A percentile compares a stretch with the other conserved stretches of the same genome.
These are phyloP conservation scores for Artibeus jamaicensis DNA, from an alignment of 2,797 vertebrate genomes.

Conservation along the genomic window DNA sequence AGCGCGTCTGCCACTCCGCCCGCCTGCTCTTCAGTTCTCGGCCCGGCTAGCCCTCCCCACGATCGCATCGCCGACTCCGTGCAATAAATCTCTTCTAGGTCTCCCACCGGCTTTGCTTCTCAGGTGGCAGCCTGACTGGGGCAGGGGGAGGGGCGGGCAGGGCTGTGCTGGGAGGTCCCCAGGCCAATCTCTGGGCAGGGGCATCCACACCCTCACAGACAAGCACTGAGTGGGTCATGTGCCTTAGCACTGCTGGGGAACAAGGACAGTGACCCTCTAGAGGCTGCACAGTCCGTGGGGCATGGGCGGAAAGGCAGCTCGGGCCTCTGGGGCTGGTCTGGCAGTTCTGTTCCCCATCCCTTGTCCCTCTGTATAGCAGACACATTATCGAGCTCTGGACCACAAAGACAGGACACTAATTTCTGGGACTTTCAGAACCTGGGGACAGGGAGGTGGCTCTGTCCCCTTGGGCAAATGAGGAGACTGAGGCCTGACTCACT, in stretches of 20 bases:
- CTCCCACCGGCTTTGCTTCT: neutral
- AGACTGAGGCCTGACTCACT: neutral
- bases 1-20: accelerated
- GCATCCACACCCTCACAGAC: neutral
- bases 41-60: neutral
- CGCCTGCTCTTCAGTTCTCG: neutral
- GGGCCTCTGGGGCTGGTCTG: neutral
- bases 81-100: neutral
- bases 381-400: neutral
- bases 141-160: neutral
- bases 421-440: neutral
- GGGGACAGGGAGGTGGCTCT: neutral
- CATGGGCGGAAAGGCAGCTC: neutral
- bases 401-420: accelerated
- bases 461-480: neutral
- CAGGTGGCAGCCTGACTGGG: neutral
- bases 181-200: neutral
- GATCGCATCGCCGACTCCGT: neutral
- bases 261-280: neutral
- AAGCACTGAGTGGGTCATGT: neutral
- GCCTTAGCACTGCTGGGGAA: accelerated
- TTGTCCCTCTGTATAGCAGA: neutral
- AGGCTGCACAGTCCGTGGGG: neutral
- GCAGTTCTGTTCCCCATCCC: neutral
- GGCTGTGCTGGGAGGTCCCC: accelerated